Conservation (phyloP, 92 coral and sea anemone species). For the Epizoanthus scotinus region DNA sequence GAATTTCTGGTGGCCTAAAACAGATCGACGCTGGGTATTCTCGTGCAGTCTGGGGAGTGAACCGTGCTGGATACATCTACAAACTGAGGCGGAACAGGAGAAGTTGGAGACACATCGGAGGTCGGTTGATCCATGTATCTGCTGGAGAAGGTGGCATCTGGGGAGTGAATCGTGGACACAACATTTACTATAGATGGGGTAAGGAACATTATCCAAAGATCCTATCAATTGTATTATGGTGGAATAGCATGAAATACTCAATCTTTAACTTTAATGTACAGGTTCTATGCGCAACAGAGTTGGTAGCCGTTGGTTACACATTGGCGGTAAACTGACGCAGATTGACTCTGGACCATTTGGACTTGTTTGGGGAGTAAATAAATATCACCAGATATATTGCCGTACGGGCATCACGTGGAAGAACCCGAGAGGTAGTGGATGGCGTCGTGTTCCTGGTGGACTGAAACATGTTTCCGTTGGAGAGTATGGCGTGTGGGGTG, state of each 20-base stretch:
- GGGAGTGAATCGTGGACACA: conserved; percentile 32
- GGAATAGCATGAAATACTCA: neutral
- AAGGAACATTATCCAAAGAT: neutral
- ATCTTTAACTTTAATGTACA: neutral
- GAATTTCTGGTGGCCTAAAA: conserved; percentile 9
- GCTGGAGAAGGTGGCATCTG: conserved; percentile 46
- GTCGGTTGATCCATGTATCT: conserved; percentile 28
- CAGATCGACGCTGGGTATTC: conserved; percentile 44
- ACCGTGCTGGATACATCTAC: conserved; percentile 28
- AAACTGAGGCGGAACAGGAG: conserved; percentile 23
- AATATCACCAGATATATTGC: conserved; percentile 34
- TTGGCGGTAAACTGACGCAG: conserved; percentile 37
- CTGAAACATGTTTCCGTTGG: conserved; percentile 33
- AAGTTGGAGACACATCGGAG: conserved; percentile 30
- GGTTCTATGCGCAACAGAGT: conserved; percentile 19
- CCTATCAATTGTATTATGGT: neutral
- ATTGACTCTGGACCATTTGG: conserved; percentile 61
- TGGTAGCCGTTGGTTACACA: conserved; percentile 29
- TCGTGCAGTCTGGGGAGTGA: conserved; percentile 27
- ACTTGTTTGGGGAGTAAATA: conserved; percentile 41
- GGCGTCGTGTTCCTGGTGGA: conserved; percentile 51
- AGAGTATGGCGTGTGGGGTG: conserved; percentile 43
- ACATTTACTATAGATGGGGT: conserved; percentile 37
- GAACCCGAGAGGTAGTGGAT: conserved; percentile 24
- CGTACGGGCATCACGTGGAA: conserved; percentile 43